Evolutionary conservation across 1,140 invertebrate genomes (phyloP), one percentile per base, ranked within the genome.

Genomic region (Maconellicoccus hirsutus): DNA sequence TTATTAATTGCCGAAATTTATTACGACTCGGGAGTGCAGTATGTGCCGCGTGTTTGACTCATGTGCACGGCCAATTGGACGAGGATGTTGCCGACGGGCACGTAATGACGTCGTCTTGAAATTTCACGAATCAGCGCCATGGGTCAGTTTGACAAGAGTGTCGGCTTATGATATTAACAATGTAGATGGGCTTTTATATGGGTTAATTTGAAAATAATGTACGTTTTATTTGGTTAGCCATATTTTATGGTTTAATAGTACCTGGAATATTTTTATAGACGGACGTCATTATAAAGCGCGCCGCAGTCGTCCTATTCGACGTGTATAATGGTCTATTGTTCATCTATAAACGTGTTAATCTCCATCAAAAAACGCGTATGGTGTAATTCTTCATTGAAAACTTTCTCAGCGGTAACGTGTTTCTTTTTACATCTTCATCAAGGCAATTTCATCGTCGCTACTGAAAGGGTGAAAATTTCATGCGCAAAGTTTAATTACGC

Each of bases 151-250:
- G 29, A 33, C 29, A 12, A 33, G 12, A 33, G 29, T 12, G 29
- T 33, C 3, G 29, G 29, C 42, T 16, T 52, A 52, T 16, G 42
- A 33, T 33, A 33, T 33, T 33, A 33, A 33, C 52, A 22, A 59
- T 59, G n/a, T 16, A 6, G 21, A 59, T 22, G 52, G 21, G 16
- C 21, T 59, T 22, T 12, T 23, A 66, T 66, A 23, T 66, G 25
- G 61, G 61, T 23, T 66, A 66, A 66, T 66, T 66, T 25, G 61
- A 66, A 66, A 66, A 66, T 66, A 66, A 66, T 66, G 61, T 66
- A 6, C 61, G 61, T 66, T 66, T 66, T 66, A 66, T 66, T 66
- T 66, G 61, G 19, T 23, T 66, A 66, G 22, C 61, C 10, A 19
- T 66, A 14, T 66, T 26, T 25, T 23, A 25, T 66, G 10, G 61